Evolutionary conservation across 35 echinoderm and acorn worm species (phyloP).

Genomic region (Holothuria glaberrima): DNA sequence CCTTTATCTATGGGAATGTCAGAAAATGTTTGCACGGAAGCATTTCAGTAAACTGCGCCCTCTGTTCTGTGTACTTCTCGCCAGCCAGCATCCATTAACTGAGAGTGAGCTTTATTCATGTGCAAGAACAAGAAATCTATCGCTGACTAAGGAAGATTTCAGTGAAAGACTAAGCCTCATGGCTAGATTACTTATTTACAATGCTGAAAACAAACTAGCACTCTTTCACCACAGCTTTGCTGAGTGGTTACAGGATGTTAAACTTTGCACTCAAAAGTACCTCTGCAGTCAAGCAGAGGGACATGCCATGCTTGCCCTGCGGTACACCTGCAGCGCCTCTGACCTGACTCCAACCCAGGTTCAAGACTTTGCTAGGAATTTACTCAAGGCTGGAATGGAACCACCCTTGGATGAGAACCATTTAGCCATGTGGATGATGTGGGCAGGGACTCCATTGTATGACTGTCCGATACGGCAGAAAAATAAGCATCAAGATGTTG

Average conservation of each 20-base stretch:
- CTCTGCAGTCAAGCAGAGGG: constrained; percentile 91
- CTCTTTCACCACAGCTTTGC: constrained; percentile 97
- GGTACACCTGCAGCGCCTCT: constrained; percentile 88
- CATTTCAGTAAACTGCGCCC: constrained; percentile 90
- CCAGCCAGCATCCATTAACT: constrained; percentile 81
- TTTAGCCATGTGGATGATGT: constrained; percentile 91
- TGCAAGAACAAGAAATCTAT: constrained; percentile 82
- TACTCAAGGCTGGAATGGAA: constrained; percentile 79
- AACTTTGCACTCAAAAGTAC: constrained; percentile 98
- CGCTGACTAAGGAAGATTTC: constrained; percentile 83
- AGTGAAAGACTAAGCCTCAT: constrained; percentile 74
- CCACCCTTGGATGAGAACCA: constrained; percentile 81
- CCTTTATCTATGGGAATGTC: constrained; percentile 96
- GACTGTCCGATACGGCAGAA: constrained; percentile 79
- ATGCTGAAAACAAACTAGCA: constrained; percentile 73
- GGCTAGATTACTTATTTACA: constrained; percentile 70
- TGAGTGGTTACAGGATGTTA: constrained; percentile 96
- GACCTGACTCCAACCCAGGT: constrained; percentile 90
- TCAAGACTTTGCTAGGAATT: constrained; percentile 93
- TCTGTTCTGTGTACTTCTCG: constrained; percentile 83
- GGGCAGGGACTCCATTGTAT: constrained; percentile 88
- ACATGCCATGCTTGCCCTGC: constrained; percentile 97
- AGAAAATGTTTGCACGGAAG: constrained; percentile 83
- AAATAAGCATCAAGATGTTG: constrained; percentile 78
- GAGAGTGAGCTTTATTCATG: constrained; percentile 90